Conservation (phyloP, 2,888 invertebrate species). For the Hypena proboscidalis region DNA sequence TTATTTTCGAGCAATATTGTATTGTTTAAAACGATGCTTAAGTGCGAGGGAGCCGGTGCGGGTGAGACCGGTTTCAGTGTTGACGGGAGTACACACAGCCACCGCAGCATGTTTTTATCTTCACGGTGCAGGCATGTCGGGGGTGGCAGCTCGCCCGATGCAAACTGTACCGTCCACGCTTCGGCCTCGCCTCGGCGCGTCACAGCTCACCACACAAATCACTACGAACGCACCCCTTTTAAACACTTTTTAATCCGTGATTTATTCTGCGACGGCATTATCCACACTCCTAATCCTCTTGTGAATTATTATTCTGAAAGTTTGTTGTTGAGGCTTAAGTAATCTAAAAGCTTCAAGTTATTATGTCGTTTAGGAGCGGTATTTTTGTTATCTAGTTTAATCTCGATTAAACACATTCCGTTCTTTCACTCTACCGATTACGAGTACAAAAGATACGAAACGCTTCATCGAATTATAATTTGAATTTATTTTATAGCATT, state of each 20-base stretch:
- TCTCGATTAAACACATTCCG: conserved; percentile 39
- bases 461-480: conserved; percentile 51
- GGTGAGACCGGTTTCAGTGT: conserved; percentile 25
- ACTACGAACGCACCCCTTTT: conserved; percentile 64
- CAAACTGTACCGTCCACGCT: conserved; percentile 24
- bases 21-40: conserved; percentile 19
- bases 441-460: conserved; percentile 34
- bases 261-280: conserved; percentile 72
- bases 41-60: conserved; percentile 15
- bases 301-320: conserved; percentile 73
- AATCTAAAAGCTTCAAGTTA: conserved; percentile 63
- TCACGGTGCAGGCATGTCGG: conserved; percentile 49
- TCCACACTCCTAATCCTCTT: conserved; percentile 70
- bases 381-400: conserved; percentile 46
- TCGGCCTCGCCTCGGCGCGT: conserved; percentile 35
- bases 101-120: conserved; percentile 57
- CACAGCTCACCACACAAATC: conserved; percentile 65
- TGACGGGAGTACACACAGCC: conserved; percentile 31
- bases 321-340: conserved; percentile 70
- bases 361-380: conserved; percentile 55
- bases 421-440: conserved; percentile 24
- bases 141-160: conserved; percentile 28
- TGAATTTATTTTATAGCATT: conserved; percentile 39
- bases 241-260: conserved; percentile 71
- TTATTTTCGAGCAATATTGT: conserved; percentile 30